Evolutionary conservation across 2,113 vertebrate genomes (phyloP), one percentile per base, ranked within the genome.

Genomic region (Forbesichthys agassizii): DNA sequence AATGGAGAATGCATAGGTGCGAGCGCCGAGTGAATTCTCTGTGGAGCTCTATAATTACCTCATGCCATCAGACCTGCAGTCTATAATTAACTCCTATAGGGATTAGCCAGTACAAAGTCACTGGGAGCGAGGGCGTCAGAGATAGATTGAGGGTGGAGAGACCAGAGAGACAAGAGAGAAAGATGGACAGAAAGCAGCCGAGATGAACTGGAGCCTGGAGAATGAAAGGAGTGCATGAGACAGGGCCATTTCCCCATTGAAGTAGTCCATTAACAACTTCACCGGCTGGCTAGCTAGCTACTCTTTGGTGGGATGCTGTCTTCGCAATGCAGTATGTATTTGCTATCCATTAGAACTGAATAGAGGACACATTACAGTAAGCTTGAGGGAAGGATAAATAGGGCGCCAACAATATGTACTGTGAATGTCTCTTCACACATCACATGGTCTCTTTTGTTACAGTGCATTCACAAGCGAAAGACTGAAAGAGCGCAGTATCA

Each of bases 11-110:
- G 49, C 55, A 59, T 74, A 64, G 55, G 66, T 61, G 60, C 76
- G 65, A 76, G 75, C 75, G 78, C 80, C 75, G 69, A 62, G 52
- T 78, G 58, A 81, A 86, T 80, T 80, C 75, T 86, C 81, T 73
- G 72, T 58, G 77, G 84, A 75, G 48, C 69, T 84, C 75, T 83
- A 84, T 88, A 89, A 86, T 90, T 89, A 89, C 78, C 79, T 81
- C 60, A 84, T 74, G 78, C 69, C 83, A 90, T 89, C 88, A 87
- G 75, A 88, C 70, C 68, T 73, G 69, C 64, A 80, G 82, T 83
- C 84, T 88, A 86, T 88, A 90, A 88, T 89, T 85, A 88, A 88
- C 87, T 83, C 79, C 82, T 87, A 78, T 77, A 81, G 87, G 85
- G 85, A 86, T 90, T 87, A 90, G 74, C 54, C 61, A 78, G 77